These are phyloP conservation scores for Pyrrhosoma nymphula DNA, from an alignment of 2,888 invertebrate genomes.

Conservation along the genomic window DNA sequence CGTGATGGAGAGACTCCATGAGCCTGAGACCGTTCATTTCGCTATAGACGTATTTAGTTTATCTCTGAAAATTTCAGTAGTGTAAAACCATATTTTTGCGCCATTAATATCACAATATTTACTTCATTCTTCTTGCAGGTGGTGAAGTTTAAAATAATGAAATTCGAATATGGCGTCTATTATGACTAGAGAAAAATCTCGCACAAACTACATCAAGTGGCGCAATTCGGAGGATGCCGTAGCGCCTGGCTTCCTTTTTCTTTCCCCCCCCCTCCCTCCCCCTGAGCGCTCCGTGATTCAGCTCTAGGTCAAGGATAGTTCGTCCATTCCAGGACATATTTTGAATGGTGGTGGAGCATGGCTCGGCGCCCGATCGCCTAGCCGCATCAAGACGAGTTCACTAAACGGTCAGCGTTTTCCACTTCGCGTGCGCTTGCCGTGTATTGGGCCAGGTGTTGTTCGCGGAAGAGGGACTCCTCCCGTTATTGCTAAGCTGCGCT, in stretches of 20 bases:
- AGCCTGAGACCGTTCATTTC: no score
- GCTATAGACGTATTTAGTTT: no score
- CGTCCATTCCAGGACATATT: neutral
- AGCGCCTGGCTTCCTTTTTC: neutral
- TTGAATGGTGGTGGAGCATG: neutral
- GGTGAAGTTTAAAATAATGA: no score
- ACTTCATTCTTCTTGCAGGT: no score
- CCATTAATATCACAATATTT: no score
- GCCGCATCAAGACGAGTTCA: neutral
- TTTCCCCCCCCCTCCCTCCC: neutral
- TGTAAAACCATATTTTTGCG: no score
- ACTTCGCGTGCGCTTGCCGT: neutral
- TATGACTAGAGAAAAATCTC: no score
- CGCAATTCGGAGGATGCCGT: neutral
- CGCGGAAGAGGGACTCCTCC: no score
- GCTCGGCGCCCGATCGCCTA: neutral
- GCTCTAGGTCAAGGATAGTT: constrained; percentile 31
- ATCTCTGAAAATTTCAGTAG: no score
- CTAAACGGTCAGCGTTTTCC: neutral
- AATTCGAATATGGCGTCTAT: no score
- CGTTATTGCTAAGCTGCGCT: neutral
- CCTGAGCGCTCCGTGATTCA: neutral
- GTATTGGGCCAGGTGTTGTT: neutral
- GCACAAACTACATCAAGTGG: no score
- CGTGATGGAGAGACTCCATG: no score